Conservation (phyloP, 2,888 invertebrate genomes). For the Athrips mouffetella region DNA sequence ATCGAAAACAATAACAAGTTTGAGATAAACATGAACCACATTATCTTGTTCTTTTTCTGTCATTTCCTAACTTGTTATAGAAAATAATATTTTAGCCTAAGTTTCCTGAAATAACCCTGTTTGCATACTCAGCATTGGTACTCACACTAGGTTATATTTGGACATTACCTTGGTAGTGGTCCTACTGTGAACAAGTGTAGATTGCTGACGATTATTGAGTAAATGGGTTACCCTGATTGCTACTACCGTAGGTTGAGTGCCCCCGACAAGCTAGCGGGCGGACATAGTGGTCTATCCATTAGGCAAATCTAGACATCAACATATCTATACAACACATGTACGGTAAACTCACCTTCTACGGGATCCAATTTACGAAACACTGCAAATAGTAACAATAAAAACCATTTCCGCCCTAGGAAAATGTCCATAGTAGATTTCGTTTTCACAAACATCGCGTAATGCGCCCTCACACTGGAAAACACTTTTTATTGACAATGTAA, state of each 20-base stretch:
- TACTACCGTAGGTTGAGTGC: background rate
- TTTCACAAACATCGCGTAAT: constrained; percentile 51
- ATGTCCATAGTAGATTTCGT: constrained; percentile 57
- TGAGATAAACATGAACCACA: too few relatives aligned
- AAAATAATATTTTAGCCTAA: background rate
- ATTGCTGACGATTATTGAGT: background rate
- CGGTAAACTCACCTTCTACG: constrained; percentile 55
- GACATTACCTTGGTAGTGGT: background rate
- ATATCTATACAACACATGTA: background rate
- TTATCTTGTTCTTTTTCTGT: too few relatives aligned
- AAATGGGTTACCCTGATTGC: background rate
- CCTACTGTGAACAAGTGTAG: background rate
- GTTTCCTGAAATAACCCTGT: background rate
- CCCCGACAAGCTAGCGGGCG: background rate
- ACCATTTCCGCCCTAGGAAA: constrained; percentile 53
- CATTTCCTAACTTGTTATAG: too few relatives aligned
- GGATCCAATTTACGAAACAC: constrained; percentile 46
- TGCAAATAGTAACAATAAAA: constrained; percentile 50
- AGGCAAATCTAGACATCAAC: background rate
- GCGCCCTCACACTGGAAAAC: constrained; percentile 46
- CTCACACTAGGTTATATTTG: background rate
- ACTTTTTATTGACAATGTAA: constrained; percentile 54
- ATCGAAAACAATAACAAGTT: too few relatives aligned
- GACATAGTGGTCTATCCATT: background rate
- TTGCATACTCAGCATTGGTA: background rate